Percentiles rank a stretch among this genome's conserved stretches.
These are phyloP conservation scores for Philereme vetulata DNA, from an alignment of 2,888 invertebrate genomes.

Conservation along the genomic window DNA sequence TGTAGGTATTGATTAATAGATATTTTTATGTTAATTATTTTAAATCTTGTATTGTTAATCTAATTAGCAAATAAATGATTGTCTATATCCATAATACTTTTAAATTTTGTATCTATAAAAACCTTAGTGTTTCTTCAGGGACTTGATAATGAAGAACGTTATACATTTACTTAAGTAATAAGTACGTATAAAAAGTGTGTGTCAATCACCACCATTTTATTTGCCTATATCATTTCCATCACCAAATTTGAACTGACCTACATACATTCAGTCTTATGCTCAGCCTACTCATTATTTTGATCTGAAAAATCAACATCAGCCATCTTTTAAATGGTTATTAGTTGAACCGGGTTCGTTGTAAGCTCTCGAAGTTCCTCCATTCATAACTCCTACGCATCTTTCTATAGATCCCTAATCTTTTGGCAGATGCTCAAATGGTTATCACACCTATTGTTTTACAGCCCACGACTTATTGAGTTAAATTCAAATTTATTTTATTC, in stretches of 20 bases:
- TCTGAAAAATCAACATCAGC: slow-evolving; percentile 28
- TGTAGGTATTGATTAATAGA: too few species aligned
- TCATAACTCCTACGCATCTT: slow-evolving; percentile 62
- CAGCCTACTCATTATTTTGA: slow-evolving; percentile 20
- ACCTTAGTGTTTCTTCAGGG: too few species aligned
- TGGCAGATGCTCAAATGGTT: slow-evolving; percentile 68
- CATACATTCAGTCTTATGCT: slow-evolving; percentile 32
- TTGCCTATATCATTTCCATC: slow-evolving; percentile 1
- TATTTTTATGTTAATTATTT: too few species aligned
- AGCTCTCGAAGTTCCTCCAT: slow-evolving; percentile 56
- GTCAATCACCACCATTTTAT: neutral
- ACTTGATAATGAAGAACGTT: too few species aligned
- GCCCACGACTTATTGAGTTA: too few species aligned
- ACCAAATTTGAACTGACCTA: slow-evolving; percentile 25
- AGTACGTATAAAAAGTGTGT: neutral
- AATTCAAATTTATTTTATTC: too few species aligned
- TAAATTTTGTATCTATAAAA: too few species aligned
- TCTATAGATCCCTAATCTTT: slow-evolving; percentile 67
- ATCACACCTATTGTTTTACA: slow-evolving; percentile 59
- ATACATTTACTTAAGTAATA: neutral
- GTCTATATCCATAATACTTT: too few species aligned
- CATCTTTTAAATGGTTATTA: slow-evolving; percentile 35
- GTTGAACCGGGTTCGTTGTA: slow-evolving; percentile 40
- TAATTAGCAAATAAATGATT: too few species aligned
- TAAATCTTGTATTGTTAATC: too few species aligned